phyloP scores from a whole-genome alignment of 2,797 vertebrate species.

The Etheostoma nigrum region DNA sequence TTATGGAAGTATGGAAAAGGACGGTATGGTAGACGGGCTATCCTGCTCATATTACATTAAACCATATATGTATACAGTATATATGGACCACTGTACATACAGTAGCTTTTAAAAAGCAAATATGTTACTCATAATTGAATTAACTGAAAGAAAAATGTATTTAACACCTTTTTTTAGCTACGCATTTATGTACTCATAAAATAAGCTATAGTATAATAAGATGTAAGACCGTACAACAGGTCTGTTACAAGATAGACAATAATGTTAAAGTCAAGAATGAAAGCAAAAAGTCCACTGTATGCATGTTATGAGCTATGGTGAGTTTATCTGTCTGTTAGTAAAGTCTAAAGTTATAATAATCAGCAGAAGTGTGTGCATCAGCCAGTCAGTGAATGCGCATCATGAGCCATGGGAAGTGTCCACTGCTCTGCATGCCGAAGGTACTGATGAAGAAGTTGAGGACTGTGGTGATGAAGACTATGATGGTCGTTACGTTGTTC shows the following conservation, averaged over 20 bases:
- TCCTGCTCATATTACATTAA: background rate
- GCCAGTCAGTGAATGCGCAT: conserved; percentile 75
- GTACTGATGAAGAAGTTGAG: conserved; percentile 80
- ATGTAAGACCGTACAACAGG: background rate
- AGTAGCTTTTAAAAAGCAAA: background rate
- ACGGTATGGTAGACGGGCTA: background rate
- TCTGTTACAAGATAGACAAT: background rate
- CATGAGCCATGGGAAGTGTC: conserved; percentile 81
- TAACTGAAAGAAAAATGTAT: background rate
- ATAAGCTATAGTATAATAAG: background rate
- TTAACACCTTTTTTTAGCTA: background rate
- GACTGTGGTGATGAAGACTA: conserved; percentile 74
- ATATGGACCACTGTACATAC: background rate
- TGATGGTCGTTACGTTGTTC: conserved; percentile 75
- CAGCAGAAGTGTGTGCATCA: background rate
- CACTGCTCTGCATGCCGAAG: conserved; percentile 76
- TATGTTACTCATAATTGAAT: background rate
- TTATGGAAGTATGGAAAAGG: background rate
- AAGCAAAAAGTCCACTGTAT: fast-evolving
- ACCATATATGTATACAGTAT: too few relatives aligned
- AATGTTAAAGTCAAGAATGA: background rate
- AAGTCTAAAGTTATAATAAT: background rate
- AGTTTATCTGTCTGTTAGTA: background rate
- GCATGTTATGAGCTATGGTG: background rate
- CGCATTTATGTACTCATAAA: background rate